Evolutionary conservation across 2,113 vertebrate species (phyloP), one percentile per base, ranked within the genome.

Genomic region (Anolis carolinensis): DNA sequence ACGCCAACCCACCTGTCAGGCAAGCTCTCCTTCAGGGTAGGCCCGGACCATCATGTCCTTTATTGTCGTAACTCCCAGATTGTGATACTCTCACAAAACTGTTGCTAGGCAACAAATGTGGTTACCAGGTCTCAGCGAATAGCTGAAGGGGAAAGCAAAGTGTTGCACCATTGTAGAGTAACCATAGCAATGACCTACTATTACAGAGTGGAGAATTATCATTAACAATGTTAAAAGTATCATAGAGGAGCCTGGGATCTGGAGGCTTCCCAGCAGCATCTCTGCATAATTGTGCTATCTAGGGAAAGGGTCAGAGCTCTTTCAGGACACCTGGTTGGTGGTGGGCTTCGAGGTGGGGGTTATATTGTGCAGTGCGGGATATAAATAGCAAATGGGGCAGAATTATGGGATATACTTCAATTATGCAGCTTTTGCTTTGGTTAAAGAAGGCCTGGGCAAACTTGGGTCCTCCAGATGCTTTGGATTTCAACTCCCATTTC

Each of bases 141-240:
- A 96, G 95, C 96, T 97, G 95, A 97, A 96, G 95, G 96, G 94
- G 94, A 96, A 96, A 95, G 94, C 94, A 88, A 96, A 97, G 96
- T 96, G 96, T 97, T 96, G 95, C 96, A 96, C 95, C 95, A 96
- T 96, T 97, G 95, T 97, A 95, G 95, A 95, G 96, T 97, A 97
- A 97, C 97, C 96, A 97, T 97, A 97, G 97, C 97, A 97, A 97
- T 97, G 97, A 97, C 97, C 97, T 97, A 96, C 95, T 97, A 97
- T 97, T 96, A 96, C 95, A 95, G 96, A 97, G 95, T 95, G 94
- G 96, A 95, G 96, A 97, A 97, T 97, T 96, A 97, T 96, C 96
- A 97, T 97, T 96, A 97, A 95, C 95, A 95, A 93, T 95, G 95
- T 96, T 96, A 96, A 96, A 44, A 96, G 94, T 97, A 96, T 96